Percentiles rank a stretch among this genome's conserved stretches.
Conservation (phyloP, 1,140 invertebrate genomes). For the Drosophila simulans region DNA sequence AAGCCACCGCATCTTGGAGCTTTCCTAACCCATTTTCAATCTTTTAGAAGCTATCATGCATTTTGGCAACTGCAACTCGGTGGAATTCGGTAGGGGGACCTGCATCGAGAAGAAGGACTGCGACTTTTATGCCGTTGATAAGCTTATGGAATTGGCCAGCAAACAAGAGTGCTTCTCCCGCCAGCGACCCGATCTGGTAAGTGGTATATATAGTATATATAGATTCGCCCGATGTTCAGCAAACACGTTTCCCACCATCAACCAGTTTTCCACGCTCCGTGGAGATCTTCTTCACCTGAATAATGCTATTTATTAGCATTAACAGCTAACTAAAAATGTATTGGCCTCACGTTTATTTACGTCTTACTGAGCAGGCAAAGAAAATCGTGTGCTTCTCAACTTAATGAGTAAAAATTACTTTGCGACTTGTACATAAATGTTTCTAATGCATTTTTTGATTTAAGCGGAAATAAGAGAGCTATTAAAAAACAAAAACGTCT, state of each 20-base stretch:
- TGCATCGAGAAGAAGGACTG: constrained; percentile 42
- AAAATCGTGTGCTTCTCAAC: not conserved
- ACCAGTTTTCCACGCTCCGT: constrained; percentile 4
- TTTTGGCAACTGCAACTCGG: constrained; percentile 51
- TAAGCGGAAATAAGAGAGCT: too few species aligned
- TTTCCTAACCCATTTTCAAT: too few species aligned
- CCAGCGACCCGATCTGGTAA: constrained; percentile 55
- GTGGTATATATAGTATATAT: constrained; percentile 4
- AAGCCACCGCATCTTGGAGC: rapidly evolving
- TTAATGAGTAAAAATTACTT: not conserved
- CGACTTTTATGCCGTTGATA: constrained; percentile 45
- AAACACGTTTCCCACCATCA: constrained; percentile 1
- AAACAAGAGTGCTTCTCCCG: constrained; percentile 50
- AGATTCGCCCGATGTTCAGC: not conserved
- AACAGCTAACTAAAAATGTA: not conserved
- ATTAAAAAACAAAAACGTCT: too few species aligned
- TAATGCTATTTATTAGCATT: not conserved
- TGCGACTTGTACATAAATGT: not conserved
- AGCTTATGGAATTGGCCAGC: constrained; percentile 22
- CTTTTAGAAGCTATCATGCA: constrained; percentile 36
- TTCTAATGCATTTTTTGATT: too few species aligned
- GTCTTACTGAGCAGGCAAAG: not conserved
- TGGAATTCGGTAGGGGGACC: constrained; percentile 40
- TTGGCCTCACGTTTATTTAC: not conserved
- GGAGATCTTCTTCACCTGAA: constrained; percentile 6